Percentiles rank a stretch among this genome's conserved stretches.
Evolutionary conservation across 2,797 vertebrate genomes (phyloP).

Genomic region (Sarcophilus harrisii): DNA sequence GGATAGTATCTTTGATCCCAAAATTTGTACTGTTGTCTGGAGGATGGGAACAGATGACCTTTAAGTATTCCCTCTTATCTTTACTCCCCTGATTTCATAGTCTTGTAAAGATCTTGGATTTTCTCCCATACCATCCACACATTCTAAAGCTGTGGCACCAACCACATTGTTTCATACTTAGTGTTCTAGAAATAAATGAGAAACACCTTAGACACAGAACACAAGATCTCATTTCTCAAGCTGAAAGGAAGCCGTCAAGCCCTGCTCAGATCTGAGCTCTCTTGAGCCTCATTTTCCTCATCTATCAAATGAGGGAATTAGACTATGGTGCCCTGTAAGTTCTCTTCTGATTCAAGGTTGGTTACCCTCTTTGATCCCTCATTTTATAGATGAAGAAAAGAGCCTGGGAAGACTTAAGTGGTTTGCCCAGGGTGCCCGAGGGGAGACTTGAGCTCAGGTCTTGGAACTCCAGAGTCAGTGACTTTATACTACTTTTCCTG

Average conservation of each 20-base stretch:
- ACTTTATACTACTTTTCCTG: too few relatives aligned
- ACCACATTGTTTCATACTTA: neutral
- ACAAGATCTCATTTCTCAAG: neutral
- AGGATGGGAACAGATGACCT: neutral
- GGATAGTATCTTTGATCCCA: neutral
- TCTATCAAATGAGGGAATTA: neutral
- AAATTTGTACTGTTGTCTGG: neutral
- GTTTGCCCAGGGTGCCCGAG: neutral
- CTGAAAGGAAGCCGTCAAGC: neutral
- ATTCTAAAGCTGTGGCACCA: neutral
- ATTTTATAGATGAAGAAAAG: neutral
- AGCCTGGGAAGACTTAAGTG: neutral
- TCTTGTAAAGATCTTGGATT: neutral
- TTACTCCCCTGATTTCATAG: neutral
- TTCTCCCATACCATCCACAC: neutral
- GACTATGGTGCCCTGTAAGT: neutral
- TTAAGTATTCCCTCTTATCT: neutral
- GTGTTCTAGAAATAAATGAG: neutral
- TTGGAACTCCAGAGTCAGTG: neutral
- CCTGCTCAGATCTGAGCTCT: neutral
- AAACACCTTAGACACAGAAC: neutral
- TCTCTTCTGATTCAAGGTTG: neutral
- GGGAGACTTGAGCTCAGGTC: neutral
- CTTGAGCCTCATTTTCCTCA: neutral
- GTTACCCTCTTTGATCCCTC: neutral